Base-by-base conservation (phyloP, 1,140 invertebrate species). In the Zaprionus capensis region DNA sequence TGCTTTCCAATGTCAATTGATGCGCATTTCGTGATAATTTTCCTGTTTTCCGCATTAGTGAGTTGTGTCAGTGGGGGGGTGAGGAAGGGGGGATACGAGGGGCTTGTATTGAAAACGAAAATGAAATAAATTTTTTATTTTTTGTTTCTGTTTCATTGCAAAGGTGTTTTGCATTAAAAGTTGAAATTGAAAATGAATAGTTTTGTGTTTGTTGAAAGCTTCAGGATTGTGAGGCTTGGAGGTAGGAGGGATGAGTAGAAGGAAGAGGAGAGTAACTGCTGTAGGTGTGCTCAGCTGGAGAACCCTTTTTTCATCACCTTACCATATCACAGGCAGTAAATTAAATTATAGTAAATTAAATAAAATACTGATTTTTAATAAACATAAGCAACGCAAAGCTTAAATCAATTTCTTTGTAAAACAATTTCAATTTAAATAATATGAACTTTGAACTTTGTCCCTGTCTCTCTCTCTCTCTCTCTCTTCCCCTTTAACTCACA, bases 41-140 rank as follows among this genome's bases (percentile, higher is more conserved):
- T 73, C 70, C 73, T 77, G 75, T 77, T 77, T 73, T 77, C 70
- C 64, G 75, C 75, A 73, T 77, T 77, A 77, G 75, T 72, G 74
- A 69, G 56, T 72, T 36, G 36, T 36, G 4, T 4, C 28, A 24
- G 5, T 2, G 53, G 12, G 26, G 5, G 2, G 6, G 1, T n/a
- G n/a, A n/a, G n/a, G n/a, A n/a, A n/a, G 22, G 24, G 24, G 22
- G 24, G 11, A 2, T 26, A 26, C 24, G 24, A 20, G 5, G 17
- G 15, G 5, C 22, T 46, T 49, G 14, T 20, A 49, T 22, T 49
- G 17, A 20, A 49, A 49, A 49, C n/a, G n/a, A 49, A 22, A 9
- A 22, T 49, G 17, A 17, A 51, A 24, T 51, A 15, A 51, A 15
- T 22, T 15, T 31, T 7, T 20, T 7, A n/a, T 22, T 36, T n/a